A percentile compares a stretch with the other conserved stretches of the same genome.
phyloP scores from a whole-genome alignment of 2,113 vertebrate species.

The Axis porcinus region DNA sequence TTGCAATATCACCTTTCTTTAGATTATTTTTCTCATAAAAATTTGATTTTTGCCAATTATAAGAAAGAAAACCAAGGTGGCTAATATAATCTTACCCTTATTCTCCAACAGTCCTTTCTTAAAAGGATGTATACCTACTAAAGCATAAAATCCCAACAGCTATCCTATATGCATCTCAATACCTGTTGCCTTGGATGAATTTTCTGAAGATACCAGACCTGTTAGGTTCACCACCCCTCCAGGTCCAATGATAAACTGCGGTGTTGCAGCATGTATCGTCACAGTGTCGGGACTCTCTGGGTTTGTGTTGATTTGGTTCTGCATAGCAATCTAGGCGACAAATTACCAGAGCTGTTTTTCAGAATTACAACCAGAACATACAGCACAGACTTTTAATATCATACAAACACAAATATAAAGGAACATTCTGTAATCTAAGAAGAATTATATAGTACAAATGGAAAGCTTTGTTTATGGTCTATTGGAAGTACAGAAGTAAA shows the following conservation, averaged over 20 bases:
- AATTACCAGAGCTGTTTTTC: constrained; percentile 34
- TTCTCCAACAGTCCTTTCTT: constrained; percentile 58
- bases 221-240: constrained; percentile 91
- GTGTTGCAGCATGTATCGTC: constrained; percentile 88
- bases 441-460: background rate
- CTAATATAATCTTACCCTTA: constrained; percentile 66
- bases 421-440: background rate
- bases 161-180: constrained; percentile 72
- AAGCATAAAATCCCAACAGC: constrained; percentile 67
- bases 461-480: background rate
- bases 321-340: constrained; percentile 88
- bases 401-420: background rate
- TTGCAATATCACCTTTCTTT: constrained; percentile 31
- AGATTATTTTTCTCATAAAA: background rate
- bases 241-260: constrained; percentile 91
- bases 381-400: background rate
- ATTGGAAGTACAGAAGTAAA: background rate
- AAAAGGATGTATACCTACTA: constrained; percentile 47
- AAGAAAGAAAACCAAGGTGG: background rate
- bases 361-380: constrained; percentile 32
- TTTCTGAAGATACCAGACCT: constrained; percentile 85
- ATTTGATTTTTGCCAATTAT: background rate
- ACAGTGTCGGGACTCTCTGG: constrained; percentile 90
- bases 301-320: constrained; percentile 93
- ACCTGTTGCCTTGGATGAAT: constrained; percentile 76